phyloP scores from a whole-genome alignment of 2,113 vertebrate genomes.

The Nothobranchius kuhntae region DNA sequence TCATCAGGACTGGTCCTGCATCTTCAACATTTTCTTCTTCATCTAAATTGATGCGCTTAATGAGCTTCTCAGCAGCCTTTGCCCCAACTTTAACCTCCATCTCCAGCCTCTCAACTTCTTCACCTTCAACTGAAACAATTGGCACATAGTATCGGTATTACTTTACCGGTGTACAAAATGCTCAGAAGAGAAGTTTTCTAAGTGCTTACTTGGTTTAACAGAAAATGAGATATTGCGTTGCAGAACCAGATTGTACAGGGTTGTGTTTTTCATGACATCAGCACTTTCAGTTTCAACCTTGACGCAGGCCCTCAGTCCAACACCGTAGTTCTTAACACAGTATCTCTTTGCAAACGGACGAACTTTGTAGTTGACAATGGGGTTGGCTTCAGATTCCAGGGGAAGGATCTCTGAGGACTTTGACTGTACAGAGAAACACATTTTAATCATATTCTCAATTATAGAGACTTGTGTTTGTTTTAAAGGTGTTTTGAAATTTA shows the following conservation, averaged over 20 bases:
- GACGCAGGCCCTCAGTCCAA: constrained; percentile 77
- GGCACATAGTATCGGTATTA: not conserved
- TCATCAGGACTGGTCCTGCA: constrained; percentile 65
- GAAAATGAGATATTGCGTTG: constrained; percentile 70
- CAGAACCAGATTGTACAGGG: constrained; percentile 71
- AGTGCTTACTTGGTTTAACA: constrained; percentile 75
- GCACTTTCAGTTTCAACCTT: constrained; percentile 68
- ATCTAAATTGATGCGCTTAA: constrained; percentile 62
- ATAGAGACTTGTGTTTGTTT: not conserved
- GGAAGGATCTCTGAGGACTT: constrained; percentile 62
- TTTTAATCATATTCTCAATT: not conserved
- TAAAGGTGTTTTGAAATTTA: constrained; percentile 16
- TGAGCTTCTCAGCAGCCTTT: constrained; percentile 77
- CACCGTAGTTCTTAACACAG: constrained; percentile 53
- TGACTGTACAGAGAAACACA: constrained; percentile 54
- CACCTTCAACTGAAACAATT: constrained; percentile 63
- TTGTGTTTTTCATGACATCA: constrained; percentile 53
- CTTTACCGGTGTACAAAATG: constrained; percentile 1
- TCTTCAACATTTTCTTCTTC: constrained; percentile 50
- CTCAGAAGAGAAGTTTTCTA: not conserved
- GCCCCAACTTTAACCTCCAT: constrained; percentile 80
- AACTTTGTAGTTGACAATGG: not conserved
- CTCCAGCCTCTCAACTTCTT: constrained; percentile 78
- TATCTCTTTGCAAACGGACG: constrained; percentile 53
- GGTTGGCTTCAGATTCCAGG: constrained; percentile 3